Evolutionary conservation across 1,140 invertebrate species (phyloP).

Genomic region (Drosophila miranda): DNA sequence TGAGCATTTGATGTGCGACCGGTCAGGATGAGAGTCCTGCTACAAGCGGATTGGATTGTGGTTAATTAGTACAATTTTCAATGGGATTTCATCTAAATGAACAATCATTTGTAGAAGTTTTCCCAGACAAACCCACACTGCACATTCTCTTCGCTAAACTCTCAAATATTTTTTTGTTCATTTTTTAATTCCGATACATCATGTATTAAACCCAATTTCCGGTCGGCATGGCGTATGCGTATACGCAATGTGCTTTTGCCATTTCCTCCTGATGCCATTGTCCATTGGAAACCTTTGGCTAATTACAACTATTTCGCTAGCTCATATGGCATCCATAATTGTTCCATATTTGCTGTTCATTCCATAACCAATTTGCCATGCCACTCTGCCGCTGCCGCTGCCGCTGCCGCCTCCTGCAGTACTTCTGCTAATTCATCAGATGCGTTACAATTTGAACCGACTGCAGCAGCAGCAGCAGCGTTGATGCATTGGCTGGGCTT

Average conservation of each 20-base stretch:
- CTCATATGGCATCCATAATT: constrained; percentile 51
- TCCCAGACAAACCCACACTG: not conserved
- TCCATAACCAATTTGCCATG: constrained; percentile 23
- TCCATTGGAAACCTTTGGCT: constrained; percentile 20
- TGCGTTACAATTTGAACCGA: constrained; percentile 52
- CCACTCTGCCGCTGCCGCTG: not conserved
- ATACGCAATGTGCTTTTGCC: not conserved
- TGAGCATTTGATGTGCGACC: constrained; percentile 36
- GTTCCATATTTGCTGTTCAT: constrained; percentile 53
- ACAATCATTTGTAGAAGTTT: not conserved
- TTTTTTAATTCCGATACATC: not conserved
- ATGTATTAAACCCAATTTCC: not conserved
- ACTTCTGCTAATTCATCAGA: constrained; percentile 50
- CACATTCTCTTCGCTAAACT: no score
- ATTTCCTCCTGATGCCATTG: constrained; percentile 3
- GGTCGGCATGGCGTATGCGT: constrained; percentile 14
- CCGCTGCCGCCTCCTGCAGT: not conserved
- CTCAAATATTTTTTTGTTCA: not conserved
- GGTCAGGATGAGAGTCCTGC: not conserved
- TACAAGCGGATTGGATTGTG: constrained; percentile 19
- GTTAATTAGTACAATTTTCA: constrained; percentile 41
- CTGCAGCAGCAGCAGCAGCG: constrained; percentile 7
- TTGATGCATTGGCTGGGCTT: constrained; percentile 39
- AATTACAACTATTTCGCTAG: constrained; percentile 46
- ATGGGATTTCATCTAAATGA: not conserved